Evolutionary conservation across 2,888 invertebrate species (phyloP).

Genomic region (Pachycephus smyrnensis): DNA sequence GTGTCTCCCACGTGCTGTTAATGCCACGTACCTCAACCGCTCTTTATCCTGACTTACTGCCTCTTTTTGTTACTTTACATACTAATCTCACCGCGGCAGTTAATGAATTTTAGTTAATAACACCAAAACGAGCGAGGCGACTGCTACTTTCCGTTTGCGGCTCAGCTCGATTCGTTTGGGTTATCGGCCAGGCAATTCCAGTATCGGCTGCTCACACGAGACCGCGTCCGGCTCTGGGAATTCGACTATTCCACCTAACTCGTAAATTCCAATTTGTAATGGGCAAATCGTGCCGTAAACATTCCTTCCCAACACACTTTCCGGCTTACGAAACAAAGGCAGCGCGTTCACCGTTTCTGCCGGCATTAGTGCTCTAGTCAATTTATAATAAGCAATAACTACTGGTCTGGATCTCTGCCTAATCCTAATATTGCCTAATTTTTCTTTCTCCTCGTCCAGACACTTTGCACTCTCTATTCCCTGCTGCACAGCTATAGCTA

Average conservation of each 20-base stretch:
- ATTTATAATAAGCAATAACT: neutral
- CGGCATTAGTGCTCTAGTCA: neutral
- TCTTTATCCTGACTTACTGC: constrained; percentile 29
- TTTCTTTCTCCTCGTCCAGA: neutral
- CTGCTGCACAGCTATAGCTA: neutral
- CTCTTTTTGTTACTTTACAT: constrained; percentile 39
- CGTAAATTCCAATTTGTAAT: constrained; percentile 9
- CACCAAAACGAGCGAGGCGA: constrained; percentile 15
- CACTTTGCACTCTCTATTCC: neutral
- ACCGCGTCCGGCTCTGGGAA: neutral
- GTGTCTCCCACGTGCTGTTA: constrained; percentile 48
- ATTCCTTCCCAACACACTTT: constrained; percentile 3
- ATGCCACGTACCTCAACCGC: constrained; percentile 30
- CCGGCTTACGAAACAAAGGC: constrained; percentile 4
- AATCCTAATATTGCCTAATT: neutral
- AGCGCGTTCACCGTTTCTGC: neutral
- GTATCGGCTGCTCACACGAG: constrained; percentile 4
- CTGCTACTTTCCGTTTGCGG: neutral
- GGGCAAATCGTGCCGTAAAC: constrained; percentile 9
- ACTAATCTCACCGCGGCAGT: constrained; percentile 34
- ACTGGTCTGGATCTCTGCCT: neutral
- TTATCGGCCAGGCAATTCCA: constrained; percentile 18
- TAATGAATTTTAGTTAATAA: constrained; percentile 39
- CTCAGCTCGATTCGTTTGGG: constrained; percentile 7
- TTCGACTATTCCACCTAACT: constrained; percentile 3